Conservation (phyloP, 2,888 invertebrate genomes). For the Xestia c-nigrum region DNA sequence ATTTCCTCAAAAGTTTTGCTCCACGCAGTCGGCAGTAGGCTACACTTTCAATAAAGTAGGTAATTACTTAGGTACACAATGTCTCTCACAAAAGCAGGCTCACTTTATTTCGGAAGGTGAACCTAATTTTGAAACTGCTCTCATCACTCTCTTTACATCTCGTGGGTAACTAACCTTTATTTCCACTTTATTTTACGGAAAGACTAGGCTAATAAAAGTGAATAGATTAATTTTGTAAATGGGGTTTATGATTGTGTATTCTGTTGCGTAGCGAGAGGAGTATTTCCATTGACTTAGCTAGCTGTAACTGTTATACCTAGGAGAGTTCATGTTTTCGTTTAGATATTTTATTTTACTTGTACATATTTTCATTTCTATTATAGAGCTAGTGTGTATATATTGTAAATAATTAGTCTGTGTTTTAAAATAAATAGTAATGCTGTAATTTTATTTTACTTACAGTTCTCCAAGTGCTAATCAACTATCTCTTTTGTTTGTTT, state of each 20-base stretch:
- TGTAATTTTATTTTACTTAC: too few species aligned
- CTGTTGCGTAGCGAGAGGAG: background rate
- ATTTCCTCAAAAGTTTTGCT: slow-evolving; percentile 69
- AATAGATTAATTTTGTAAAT: slow-evolving; percentile 47
- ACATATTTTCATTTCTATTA: too few species aligned
- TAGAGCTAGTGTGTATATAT: too few species aligned
- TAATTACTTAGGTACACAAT: slow-evolving; percentile 72
- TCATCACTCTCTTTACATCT: slow-evolving; percentile 57
- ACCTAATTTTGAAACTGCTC: slow-evolving; percentile 63
- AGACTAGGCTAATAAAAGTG: slow-evolving; percentile 34
- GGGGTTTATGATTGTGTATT: slow-evolving; percentile 3
- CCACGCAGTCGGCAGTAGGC: slow-evolving; percentile 60
- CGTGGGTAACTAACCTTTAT: slow-evolving; percentile 56
- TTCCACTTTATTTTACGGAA: slow-evolving; percentile 51
- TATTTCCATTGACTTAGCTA: background rate
- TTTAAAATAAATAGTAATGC: too few species aligned
- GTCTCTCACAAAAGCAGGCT: slow-evolving; percentile 64
- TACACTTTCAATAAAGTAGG: slow-evolving; percentile 70
- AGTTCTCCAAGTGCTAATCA: too few species aligned
- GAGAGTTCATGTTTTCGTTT: background rate
- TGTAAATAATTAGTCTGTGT: too few species aligned
- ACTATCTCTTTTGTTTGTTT: too few species aligned
- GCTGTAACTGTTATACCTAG: background rate
- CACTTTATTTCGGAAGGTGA: slow-evolving; percentile 61
- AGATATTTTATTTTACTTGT: background rate